Conservation (phyloP, 2,888 invertebrate genomes). For the Agrilus mali region DNA sequence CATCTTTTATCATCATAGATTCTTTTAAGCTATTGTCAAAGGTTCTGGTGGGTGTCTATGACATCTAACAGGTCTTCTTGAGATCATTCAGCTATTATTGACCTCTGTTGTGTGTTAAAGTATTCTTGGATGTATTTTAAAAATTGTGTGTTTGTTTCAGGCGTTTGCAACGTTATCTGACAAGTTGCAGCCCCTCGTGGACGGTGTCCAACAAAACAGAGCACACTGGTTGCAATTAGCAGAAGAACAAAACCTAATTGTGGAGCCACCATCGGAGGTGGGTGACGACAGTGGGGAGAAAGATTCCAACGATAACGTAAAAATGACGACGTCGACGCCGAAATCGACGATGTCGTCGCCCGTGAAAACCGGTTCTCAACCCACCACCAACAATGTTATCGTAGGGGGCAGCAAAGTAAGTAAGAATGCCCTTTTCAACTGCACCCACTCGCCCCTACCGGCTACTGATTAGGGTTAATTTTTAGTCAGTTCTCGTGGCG, state of each 20-base stretch:
- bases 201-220: constrained; percentile 71
- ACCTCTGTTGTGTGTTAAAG: too few species aligned
- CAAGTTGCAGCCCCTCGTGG: constrained; percentile 65
- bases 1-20: too few species aligned
- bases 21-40: too few species aligned
- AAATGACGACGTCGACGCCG: constrained; percentile 17
- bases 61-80: too few species aligned
- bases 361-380: constrained; percentile 13
- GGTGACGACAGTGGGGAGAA: constrained; percentile 17
- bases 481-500: too few species aligned
- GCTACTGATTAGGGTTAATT: too few species aligned
- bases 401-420: too few species aligned
- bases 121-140: too few species aligned
- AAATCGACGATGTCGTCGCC: constrained; percentile 22
- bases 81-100: too few species aligned
- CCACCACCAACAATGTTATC: constrained; percentile 4
- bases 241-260: constrained; percentile 25
- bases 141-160: constrained; percentile 36
- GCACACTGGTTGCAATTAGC: constrained; percentile 75
- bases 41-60: too few species aligned
- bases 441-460: too few species aligned
- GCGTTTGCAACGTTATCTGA: constrained; percentile 74
- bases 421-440: too few species aligned
- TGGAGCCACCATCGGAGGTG: constrained; percentile 7
- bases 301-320: constrained; percentile 27